Evolutionary conservation across 2,888 invertebrate species (phyloP).

Genomic region (Lepidochitona cinerea): DNA sequence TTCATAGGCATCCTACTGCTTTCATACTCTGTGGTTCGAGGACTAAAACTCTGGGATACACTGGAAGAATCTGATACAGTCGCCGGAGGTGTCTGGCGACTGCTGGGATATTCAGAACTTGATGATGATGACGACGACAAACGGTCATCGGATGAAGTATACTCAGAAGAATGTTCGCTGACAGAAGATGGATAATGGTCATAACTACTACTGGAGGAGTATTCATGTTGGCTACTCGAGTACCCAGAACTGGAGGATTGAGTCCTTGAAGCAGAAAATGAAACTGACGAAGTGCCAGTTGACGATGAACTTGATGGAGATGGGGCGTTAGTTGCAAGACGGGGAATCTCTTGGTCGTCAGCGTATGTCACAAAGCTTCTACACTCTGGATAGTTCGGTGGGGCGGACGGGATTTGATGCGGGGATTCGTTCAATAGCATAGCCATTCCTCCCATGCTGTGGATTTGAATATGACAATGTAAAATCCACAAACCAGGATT

Average conservation of each 20-base stretch:
- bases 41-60: too few species aligned
- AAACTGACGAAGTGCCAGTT: not conserved
- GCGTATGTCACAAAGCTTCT: constrained; percentile 11
- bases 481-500: constrained; percentile 43
- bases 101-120: too few species aligned
- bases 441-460: constrained; percentile 61
- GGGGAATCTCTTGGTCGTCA: not conserved
- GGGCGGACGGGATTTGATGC: constrained; percentile 12
- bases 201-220: not conserved
- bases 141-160: not conserved
- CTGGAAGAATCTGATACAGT: too few species aligned
- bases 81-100: too few species aligned
- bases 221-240: not conserved
- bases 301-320: not conserved
- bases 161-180: not conserved
- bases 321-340: not conserved
- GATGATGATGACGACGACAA: not conserved
- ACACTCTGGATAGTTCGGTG: constrained; percentile 19
- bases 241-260: not conserved
- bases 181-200: not conserved
- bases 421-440: constrained; percentile 72
- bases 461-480: constrained; percentile 37
- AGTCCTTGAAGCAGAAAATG: not conserved
- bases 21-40: too few species aligned
- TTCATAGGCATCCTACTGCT: too few species aligned